phyloP scores from a whole-genome alignment of 1,140 invertebrate species.

The Sinonovacula constricta region DNA sequence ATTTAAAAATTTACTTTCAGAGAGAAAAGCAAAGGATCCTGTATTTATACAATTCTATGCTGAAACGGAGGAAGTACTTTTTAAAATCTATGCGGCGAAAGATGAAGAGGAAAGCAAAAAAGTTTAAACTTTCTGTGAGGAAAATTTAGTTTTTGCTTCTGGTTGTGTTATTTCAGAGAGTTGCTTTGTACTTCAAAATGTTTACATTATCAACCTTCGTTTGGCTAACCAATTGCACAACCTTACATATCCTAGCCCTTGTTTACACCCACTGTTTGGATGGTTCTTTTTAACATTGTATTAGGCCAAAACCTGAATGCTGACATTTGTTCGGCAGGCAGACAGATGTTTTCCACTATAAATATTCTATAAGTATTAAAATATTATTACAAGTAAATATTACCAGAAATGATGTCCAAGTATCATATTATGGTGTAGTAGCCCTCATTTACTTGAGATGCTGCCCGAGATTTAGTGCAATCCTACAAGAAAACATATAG shows the following conservation, averaged over 20 bases:
- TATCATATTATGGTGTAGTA: no score
- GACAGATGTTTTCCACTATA: no score
- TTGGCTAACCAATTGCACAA: not conserved
- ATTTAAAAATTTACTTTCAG: no score
- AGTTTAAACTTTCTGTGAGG: constrained; percentile 21
- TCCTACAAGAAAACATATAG: no score
- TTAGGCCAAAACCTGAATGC: no score
- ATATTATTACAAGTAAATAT: no score
- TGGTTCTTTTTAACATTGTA: not conserved
- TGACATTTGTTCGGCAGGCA: no score
- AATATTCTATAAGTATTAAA: no score
- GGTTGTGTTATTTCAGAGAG: not conserved
- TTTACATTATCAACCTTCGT: not conserved
- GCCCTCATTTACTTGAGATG: no score
- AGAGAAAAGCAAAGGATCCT: constrained; percentile 36
- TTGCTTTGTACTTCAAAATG: not conserved
- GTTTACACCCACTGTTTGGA: not conserved
- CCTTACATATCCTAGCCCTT: not conserved
- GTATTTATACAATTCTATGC: constrained; percentile 36
- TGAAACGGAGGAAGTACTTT: constrained; percentile 31
- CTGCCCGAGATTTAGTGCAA: no score
- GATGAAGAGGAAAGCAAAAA: constrained; percentile 34
- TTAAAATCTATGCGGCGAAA: constrained; percentile 32
- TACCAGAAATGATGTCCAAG: no score
- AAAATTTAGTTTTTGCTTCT: not conserved